Conservation (phyloP, 1,140 invertebrate genomes). For the Leptopilina boulardi region DNA sequence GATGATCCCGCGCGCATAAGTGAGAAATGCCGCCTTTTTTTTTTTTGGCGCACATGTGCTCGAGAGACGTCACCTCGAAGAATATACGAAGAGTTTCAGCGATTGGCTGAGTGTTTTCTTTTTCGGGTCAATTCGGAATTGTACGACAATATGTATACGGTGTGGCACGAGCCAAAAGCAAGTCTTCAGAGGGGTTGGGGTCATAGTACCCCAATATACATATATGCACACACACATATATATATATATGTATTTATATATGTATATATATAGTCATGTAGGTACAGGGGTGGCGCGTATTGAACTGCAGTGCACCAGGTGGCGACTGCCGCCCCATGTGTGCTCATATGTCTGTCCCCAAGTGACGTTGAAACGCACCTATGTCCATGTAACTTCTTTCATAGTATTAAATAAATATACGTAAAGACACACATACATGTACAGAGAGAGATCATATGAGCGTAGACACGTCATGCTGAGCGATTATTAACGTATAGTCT, state of each 20-base stretch:
- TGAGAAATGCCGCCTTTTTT: conserved; percentile 1
- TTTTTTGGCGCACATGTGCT: conserved; percentile 22
- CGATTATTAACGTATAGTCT: conserved; percentile 8
- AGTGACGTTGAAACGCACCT: conserved; percentile 33
- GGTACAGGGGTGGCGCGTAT: conserved; percentile 59
- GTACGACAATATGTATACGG: conserved; percentile 59
- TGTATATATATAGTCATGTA: conserved; percentile 47
- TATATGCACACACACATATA: background rate
- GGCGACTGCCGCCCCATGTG: conserved; percentile 67
- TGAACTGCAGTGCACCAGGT: conserved; percentile 63
- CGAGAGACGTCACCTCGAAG: conserved; percentile 1
- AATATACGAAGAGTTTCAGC: background rate
- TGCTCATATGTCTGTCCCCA: conserved; percentile 66
- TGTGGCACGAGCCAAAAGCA: conserved; percentile 64
- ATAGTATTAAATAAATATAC: background rate
- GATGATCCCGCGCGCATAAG: background rate
- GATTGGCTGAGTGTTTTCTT: conserved; percentile 31
- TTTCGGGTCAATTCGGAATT: conserved; percentile 34
- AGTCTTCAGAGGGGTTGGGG: conserved; percentile 55
- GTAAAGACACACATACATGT: background rate
- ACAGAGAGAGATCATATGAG: background rate
- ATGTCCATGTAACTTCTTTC: conserved; percentile 17
- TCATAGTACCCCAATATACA: conserved; percentile 49
- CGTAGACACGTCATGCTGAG: conserved; percentile 44
- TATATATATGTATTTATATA: conserved; percentile 15